Conservation (phyloP, 2,113 vertebrate species). For the Tachycineta bicolor region DNA sequence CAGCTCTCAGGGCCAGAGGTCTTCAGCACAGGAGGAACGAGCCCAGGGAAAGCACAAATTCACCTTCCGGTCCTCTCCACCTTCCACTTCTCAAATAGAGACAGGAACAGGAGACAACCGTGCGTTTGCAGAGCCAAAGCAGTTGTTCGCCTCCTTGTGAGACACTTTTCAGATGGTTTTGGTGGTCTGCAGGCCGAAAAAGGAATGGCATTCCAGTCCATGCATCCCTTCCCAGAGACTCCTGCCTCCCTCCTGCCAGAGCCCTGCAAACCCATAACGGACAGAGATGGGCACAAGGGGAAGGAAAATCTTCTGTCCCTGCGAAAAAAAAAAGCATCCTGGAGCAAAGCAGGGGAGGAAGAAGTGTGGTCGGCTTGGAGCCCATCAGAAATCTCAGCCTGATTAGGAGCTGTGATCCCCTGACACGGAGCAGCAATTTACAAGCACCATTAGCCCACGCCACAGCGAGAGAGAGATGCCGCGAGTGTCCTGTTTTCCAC, state of each 20-base stretch:
- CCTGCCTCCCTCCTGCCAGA: not conserved
- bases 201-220: not conserved
- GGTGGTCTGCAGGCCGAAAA: not conserved
- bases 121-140: not conserved
- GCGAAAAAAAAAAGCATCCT: not conserved
- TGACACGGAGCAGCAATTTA: constrained; percentile 1
- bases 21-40: not conserved
- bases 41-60: not conserved
- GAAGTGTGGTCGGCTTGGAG: fast-evolving
- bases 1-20: not conserved
- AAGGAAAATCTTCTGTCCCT: not conserved
- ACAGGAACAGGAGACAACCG: not conserved
- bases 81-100: not conserved
- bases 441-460: not conserved
- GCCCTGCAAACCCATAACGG: not conserved
- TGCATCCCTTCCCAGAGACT: not conserved
- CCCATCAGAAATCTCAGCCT: not conserved
- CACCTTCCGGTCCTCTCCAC: fast-evolving
- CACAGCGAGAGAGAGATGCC: not conserved
- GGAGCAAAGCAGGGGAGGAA: not conserved
- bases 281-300: not conserved
- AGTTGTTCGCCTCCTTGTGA: fast-evolving
- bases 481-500: not conserved
- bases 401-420: not conserved
- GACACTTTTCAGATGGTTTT: not conserved